phyloP scores from a whole-genome alignment of 2,888 invertebrate genomes.

The Dione juno region DNA sequence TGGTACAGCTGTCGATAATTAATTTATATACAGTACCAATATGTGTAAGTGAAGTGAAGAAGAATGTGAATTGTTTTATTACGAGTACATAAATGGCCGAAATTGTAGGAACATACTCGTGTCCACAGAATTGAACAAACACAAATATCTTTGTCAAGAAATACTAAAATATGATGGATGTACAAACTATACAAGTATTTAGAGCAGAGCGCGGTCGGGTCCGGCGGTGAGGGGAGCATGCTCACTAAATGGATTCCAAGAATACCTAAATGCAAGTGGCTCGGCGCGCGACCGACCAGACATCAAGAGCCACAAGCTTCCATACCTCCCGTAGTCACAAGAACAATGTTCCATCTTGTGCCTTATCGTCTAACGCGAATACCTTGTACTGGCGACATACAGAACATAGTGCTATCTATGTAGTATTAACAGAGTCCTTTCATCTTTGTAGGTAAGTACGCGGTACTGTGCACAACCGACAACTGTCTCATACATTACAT shows the following conservation, averaged over 20 bases:
- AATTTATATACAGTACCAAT: no score
- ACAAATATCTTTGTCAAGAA: no score
- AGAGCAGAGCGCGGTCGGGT: not conserved
- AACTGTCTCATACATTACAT: not conserved
- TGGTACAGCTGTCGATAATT: no score
- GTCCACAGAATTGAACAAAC: no score
- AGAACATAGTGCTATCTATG: not conserved
- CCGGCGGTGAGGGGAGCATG: not conserved
- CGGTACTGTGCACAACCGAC: not conserved
- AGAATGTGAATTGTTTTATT: no score
- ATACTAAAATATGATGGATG: not conserved
- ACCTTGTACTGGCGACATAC: not conserved
- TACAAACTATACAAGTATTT: not conserved
- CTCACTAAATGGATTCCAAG: not conserved
- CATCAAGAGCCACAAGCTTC: not conserved
- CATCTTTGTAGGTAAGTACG: not conserved
- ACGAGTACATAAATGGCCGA: no score
- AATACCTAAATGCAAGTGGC: conserved; percentile 5
- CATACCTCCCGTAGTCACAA: not conserved
- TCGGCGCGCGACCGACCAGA: no score
- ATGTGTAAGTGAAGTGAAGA: no score
- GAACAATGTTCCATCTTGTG: not conserved
- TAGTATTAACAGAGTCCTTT: not conserved
- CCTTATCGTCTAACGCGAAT: not conserved
- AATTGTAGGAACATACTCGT: no score